These are phyloP conservation scores for Plagodis pulveraria DNA, from an alignment of 2,888 invertebrate genomes.

Conservation along the genomic window DNA sequence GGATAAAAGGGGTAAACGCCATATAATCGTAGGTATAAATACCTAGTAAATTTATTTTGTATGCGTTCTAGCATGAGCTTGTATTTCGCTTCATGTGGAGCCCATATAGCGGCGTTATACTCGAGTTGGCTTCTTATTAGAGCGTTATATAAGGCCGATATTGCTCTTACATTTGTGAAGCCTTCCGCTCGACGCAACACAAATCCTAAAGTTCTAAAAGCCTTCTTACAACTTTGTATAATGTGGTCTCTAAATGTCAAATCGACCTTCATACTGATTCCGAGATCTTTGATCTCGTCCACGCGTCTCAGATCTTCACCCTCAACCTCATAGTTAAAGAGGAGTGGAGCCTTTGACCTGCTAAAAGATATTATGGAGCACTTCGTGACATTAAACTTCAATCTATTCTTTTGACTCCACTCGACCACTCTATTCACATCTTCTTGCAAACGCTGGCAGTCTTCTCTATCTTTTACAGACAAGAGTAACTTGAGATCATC, in stretches of 20 bases:
- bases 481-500: too few relatives aligned
- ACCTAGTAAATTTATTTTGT: too few relatives aligned
- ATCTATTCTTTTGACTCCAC: background rate
- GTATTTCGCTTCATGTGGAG: too few relatives aligned
- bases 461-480: too few relatives aligned
- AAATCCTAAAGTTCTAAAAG: background rate
- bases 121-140: too few relatives aligned
- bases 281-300: too few relatives aligned
- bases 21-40: too few relatives aligned
- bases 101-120: too few relatives aligned
- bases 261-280: too few relatives aligned
- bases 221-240: background rate
- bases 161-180: conserved; percentile 5
- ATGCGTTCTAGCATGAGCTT: too few relatives aligned
- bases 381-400: background rate
- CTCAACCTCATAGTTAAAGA: conserved; percentile 1
- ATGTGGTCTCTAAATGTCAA: background rate
- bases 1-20: too few relatives aligned
- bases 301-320: background rate
- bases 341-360: conserved; percentile 3
- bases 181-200: conserved; percentile 1
- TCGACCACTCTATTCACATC: conserved; percentile 3
- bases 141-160: background rate
- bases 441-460: too few relatives aligned
- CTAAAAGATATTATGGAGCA: conserved; percentile 1